Conservation (phyloP, 2,888 invertebrate genomes). For the Polyploca ridens region DNA sequence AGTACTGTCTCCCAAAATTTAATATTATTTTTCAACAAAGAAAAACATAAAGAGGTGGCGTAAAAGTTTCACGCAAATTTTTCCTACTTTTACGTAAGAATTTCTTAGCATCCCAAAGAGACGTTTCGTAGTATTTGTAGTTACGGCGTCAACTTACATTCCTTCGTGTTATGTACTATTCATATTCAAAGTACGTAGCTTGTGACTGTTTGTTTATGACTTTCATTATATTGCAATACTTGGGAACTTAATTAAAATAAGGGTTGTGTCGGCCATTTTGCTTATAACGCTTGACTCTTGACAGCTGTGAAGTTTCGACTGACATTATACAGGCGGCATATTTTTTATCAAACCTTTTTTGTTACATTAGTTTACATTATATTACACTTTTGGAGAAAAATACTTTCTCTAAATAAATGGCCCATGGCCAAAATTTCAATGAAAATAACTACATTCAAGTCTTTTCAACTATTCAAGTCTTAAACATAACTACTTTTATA, state of each 20-base stretch:
- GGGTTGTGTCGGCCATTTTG: conserved; percentile 41
- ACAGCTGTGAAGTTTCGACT: conserved; percentile 50
- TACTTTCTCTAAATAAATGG: no score
- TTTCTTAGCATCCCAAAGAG: not conserved
- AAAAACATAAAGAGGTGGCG: conserved; percentile 25
- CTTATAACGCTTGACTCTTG: conserved; percentile 31
- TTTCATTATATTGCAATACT: conserved; percentile 52
- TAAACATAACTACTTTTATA: no score
- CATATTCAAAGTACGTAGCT: conserved; percentile 37
- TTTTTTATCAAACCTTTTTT: not conserved
- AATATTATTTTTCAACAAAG: conserved; percentile 27
- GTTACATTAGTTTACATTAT: not conserved
- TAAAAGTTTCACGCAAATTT: conserved; percentile 15
- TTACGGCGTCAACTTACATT: conserved; percentile 5
- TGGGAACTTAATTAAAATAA: conserved; percentile 60
- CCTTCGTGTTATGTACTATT: conserved; percentile 26
- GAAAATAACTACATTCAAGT: no score
- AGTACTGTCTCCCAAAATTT: conserved; percentile 28
- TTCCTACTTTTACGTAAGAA: conserved; percentile 5
- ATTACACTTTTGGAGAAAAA: not conserved
- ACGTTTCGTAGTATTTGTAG: not conserved
- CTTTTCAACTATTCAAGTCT: no score
- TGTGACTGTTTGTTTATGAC: conserved; percentile 48
- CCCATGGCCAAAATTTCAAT: no score
- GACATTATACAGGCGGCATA: conserved; percentile 15